Evolutionary conservation across 2,888 invertebrate species (phyloP), one percentile per base, ranked within the genome.

Genomic region (Acanthacorydalis orientalis): DNA sequence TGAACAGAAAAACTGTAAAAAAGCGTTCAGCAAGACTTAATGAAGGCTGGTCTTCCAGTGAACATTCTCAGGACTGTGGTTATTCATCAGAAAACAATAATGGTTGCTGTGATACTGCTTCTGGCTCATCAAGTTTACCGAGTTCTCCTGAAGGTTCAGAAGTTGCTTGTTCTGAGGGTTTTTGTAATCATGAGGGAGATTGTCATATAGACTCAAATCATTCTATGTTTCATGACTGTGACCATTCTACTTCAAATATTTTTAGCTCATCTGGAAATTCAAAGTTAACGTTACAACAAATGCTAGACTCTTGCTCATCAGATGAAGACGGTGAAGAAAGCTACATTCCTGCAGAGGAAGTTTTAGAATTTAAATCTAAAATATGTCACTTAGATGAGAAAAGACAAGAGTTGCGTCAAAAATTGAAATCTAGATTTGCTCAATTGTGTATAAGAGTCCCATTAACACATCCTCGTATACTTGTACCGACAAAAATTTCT

Each of bases 111-210:
- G 77, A 77, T 54, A 78, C 77, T 34, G 73, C 77, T 49, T 77
- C 77, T 7, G 72, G 78, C 39, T 80, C 80, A 45, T 85, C 85
- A 16, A 88, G 88, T 54, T 71, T 83, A 50, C 79, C 82, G 55
- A 88, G 86, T 61, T 87, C 89, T 4, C 86, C 89, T 0, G 91
- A 90, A 59, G 89, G 90, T 32, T 90, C 90, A 0, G 91, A 90
- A 60, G 78, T 90, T 47, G 88, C 87, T 1, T 92, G 89, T 65
- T 86, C 83, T 1, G 91, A 91, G 60, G 83, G 83, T 39, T 84
- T 86, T 61, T 91, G 91, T 65, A 85, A 84, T 61, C 80, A 82
- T 56, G 83, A 83, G 55, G 55, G 59, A 39, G 62, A 63, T 48
- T 62, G 61, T 53, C 50, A 50, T 40, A 10, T 51, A 49, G 50